Evolutionary conservation across 2,113 vertebrate genomes (phyloP).

Genomic region (Malaclemys terrapin): DNA sequence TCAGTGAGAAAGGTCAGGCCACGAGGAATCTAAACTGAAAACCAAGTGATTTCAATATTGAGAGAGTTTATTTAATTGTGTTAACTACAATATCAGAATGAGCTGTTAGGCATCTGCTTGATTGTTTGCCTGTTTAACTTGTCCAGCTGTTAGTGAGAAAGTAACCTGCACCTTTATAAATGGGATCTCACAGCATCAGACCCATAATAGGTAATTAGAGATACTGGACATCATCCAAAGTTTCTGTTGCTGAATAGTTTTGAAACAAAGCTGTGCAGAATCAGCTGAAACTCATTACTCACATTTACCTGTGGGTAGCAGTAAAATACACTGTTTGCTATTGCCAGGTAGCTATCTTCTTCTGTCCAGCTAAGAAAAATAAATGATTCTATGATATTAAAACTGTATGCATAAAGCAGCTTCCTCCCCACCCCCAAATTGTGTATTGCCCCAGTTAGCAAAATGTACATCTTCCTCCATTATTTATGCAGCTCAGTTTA

Average conservation of each 20-base stretch:
- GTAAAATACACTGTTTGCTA: constrained; percentile 54
- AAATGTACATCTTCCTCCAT: not conserved
- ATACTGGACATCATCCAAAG: not conserved
- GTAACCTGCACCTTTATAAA: not conserved
- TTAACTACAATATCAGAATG: constrained; percentile 3
- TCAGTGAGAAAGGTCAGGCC: not conserved
- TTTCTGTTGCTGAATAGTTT: not conserved
- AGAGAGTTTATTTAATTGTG: not conserved
- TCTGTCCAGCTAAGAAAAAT: constrained; percentile 12
- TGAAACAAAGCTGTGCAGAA: not conserved
- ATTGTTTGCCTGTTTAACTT: not conserved
- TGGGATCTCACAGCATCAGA: not conserved
- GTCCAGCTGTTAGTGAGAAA: not conserved
- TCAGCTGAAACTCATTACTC: constrained; percentile 50
- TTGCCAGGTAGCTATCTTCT: not conserved
- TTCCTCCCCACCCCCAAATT: not conserved
- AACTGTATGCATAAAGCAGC: not conserved
- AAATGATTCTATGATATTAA: not conserved
- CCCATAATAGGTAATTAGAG: not conserved
- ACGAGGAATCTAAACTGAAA: not conserved
- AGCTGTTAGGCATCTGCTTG: constrained; percentile 4
- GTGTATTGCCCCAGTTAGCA: not conserved
- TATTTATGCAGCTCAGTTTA: not conserved
- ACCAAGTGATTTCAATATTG: constrained; percentile 7
- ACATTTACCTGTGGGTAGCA: constrained; percentile 70